A percentile compares a stretch with the other conserved stretches of the same genome.
Conservation (phyloP, 2,888 invertebrate genomes). For the Biston stratarius region DNA sequence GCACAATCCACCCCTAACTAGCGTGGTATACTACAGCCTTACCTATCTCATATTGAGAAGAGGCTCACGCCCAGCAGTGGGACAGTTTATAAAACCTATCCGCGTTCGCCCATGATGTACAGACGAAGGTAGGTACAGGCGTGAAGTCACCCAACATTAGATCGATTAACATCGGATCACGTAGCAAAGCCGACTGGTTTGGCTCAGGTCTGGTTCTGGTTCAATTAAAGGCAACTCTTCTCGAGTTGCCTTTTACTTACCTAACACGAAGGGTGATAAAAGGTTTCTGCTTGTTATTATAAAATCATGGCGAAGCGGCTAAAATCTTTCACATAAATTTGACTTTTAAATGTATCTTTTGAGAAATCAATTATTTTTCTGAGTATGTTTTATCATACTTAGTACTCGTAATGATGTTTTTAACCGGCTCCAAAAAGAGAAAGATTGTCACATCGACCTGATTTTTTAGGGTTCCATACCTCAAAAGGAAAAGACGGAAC, state of each 20-base stretch:
- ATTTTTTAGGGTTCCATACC: too few species aligned
- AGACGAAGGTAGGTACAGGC: constrained; percentile 4
- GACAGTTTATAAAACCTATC: neutral
- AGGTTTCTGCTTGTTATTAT: neutral
- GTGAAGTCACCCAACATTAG: constrained; percentile 21
- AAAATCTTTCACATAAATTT: neutral
- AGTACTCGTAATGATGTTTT: too few species aligned
- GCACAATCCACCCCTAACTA: too few species aligned
- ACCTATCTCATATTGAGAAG: too few species aligned
- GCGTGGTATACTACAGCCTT: too few species aligned
- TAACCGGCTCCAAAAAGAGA: too few species aligned
- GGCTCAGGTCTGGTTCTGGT: neutral
- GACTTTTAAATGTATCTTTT: too few species aligned
- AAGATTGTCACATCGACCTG: too few species aligned
- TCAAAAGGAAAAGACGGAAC: too few species aligned
- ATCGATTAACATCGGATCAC: constrained; percentile 32
- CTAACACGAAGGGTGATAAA: neutral
- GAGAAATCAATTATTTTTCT: too few species aligned
- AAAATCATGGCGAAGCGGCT: neutral
- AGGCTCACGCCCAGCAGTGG: neutral
- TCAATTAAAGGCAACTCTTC: constrained; percentile 4
- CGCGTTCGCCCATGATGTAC: neutral
- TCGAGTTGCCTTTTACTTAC: too few species aligned
- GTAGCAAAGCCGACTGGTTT: constrained; percentile 17
- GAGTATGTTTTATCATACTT: too few species aligned